Evolutionary conservation across 2,888 invertebrate genomes (phyloP), one percentile per base, ranked within the genome.

Genomic region (Fragum whitleyi): DNA sequence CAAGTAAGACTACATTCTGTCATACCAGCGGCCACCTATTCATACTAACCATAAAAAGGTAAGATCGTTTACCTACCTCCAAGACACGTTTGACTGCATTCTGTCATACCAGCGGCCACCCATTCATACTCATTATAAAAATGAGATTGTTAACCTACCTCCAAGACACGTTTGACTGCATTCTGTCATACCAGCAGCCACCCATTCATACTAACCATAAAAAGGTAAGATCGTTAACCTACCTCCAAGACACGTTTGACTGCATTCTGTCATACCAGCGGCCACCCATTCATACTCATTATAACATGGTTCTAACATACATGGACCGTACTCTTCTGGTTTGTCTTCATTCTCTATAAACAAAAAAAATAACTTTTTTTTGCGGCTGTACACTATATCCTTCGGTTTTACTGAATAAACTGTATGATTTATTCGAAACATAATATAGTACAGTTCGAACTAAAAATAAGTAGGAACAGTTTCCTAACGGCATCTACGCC

Each of bases 1-100:
- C 99, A 99, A 11, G 97, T 97, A 0, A 97, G 97, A 91, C 97
- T 98, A 95, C n/a, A n/a, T n/a, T n/a, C n/a, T n/a, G n/a, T n/a
- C n/a, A n/a, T n/a, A n/a, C n/a, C n/a, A n/a, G n/a, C n/a, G n/a
- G n/a, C n/a, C n/a, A n/a, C n/a, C n/a, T n/a, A n/a, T n/a, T n/a
- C n/a, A n/a, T n/a, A n/a, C n/a, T n/a, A n/a, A n/a, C n/a, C n/a
- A n/a, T n/a, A n/a, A n/a, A n/a, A n/a, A n/a, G n/a, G n/a, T n/a
- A n/a, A n/a, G n/a, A n/a, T n/a, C n/a, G n/a, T n/a, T n/a, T n/a
- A n/a, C n/a, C 97, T 87, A 92, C 94, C 94, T 88, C 98, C 98
- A 1, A 98, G 95, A 92, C 99, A 99, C 11, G 97, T n/a, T n/a
- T n/a, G n/a, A n/a, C n/a, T n/a, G n/a, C 99, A 99, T 81, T 97